These are phyloP conservation scores for Vanessa cardui DNA, from an alignment of 2,888 invertebrate genomes.

Conservation along the genomic window DNA sequence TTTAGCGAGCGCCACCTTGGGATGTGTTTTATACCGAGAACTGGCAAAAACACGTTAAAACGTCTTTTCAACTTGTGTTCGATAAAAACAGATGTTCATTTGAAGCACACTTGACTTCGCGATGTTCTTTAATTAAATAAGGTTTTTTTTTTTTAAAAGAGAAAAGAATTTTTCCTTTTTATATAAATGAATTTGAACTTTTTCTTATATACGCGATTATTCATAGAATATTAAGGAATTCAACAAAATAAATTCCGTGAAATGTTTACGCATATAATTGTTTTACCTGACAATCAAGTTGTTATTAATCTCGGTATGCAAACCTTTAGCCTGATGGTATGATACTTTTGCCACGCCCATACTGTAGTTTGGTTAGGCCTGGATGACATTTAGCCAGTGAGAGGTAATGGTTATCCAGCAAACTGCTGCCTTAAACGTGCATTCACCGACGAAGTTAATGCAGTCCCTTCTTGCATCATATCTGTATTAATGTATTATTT, in stretches of 20 bases:
- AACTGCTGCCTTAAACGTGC: slow-evolving; percentile 29
- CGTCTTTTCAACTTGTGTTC: no score
- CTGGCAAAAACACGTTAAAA: no score
- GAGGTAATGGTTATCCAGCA: slow-evolving; percentile 50
- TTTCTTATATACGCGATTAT: not conserved
- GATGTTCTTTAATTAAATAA: no score
- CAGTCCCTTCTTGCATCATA: slow-evolving; percentile 9
- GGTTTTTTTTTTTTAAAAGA: no score
- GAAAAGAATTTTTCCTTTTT: not conserved
- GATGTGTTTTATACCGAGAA: no score
- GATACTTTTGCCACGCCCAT: slow-evolving; percentile 38
- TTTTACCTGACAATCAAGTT: slow-evolving; percentile 23
- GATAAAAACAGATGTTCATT: no score
- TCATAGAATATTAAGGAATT: not conserved
- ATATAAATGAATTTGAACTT: not conserved
- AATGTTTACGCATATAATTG: not conserved
- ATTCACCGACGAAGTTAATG: slow-evolving; percentile 24
- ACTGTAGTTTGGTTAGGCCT: slow-evolving; percentile 40
- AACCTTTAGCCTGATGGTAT: slow-evolving; percentile 35
- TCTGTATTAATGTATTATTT: slow-evolving; percentile 6
- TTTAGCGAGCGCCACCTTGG: no score
- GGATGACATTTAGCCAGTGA: slow-evolving; percentile 72
- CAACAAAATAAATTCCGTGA: not conserved
- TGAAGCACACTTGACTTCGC: no score
- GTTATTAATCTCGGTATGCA: slow-evolving; percentile 25